Evolutionary conservation across 2,888 invertebrate species (phyloP).

Genomic region (Cephonodes hylas): DNA sequence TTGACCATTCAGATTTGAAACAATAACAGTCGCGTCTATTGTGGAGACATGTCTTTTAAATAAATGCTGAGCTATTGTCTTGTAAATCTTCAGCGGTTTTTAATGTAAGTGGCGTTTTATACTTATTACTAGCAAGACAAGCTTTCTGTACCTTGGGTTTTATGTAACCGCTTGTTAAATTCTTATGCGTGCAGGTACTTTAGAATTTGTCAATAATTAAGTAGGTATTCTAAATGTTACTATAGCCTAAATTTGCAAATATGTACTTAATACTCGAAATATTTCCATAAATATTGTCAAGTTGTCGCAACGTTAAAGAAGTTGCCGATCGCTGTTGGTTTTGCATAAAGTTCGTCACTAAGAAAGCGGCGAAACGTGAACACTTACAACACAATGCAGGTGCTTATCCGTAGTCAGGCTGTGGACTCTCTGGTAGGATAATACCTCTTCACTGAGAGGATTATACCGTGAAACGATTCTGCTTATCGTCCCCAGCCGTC

Average conservation of each 20-base stretch:
- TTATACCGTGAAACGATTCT: slow-evolving; percentile 51
- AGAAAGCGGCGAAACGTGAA: slow-evolving; percentile 37
- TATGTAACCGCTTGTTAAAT: too few species aligned
- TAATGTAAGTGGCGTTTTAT: neutral
- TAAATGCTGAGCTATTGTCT: neutral
- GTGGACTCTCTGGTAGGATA: slow-evolving; percentile 48
- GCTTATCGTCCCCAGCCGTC: slow-evolving; percentile 46
- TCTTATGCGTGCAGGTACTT: too few species aligned
- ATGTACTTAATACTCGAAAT: too few species aligned
- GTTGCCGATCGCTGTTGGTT: neutral
- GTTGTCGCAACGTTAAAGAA: too few species aligned
- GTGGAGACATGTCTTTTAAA: neutral
- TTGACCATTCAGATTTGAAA: slow-evolving; percentile 7
- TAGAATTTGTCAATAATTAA: too few species aligned
- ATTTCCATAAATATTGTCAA: neutral
- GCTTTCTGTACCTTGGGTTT: too few species aligned
- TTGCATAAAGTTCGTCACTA: slow-evolving; percentile 27
- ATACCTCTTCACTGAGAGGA: slow-evolving; percentile 60
- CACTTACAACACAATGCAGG: slow-evolving; percentile 46
- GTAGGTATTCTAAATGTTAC: too few species aligned
- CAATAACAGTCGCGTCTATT: neutral
- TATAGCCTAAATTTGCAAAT: too few species aligned
- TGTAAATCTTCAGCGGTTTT: neutral
- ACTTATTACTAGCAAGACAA: neutral
- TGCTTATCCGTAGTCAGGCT: slow-evolving; percentile 45